These are phyloP conservation scores for Linurgus olivaceus DNA, from an alignment of 2,797 vertebrate genomes.

Conservation along the genomic window DNA sequence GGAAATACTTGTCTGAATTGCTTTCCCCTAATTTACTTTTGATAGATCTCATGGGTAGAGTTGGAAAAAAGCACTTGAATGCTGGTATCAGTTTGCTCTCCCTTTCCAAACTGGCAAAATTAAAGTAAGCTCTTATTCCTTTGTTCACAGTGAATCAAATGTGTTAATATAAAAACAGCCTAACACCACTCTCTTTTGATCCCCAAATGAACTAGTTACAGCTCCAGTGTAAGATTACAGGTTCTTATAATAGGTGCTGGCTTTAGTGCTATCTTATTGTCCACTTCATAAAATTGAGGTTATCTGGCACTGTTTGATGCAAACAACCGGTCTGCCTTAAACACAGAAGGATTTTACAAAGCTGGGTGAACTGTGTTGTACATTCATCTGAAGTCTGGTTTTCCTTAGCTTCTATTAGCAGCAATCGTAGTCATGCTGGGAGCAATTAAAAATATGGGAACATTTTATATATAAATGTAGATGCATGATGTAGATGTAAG, in stretches of 20 bases:
- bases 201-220: neutral
- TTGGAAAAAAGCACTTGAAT: neutral
- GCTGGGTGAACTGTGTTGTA: neutral
- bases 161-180: neutral
- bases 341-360: neutral
- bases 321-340: neutral
- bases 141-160: neutral
- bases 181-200: neutral
- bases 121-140: neutral
- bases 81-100: neutral
- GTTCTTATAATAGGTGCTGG: neutral
- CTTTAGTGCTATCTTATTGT: neutral
- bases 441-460: neutral
- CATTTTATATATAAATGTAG: neutral
- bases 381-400: neutral
- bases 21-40: neutral
- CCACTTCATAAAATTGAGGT: neutral
- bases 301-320: neutral
- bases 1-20: neutral
- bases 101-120: neutral
- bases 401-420: neutral
- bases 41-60: neutral
- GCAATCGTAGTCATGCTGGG: neutral
- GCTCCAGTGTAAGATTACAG: neutral
- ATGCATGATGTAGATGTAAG: neutral